These are phyloP conservation scores for Popillia japonica DNA, from an alignment of 1,140 invertebrate species.

Conservation along the genomic window DNA sequence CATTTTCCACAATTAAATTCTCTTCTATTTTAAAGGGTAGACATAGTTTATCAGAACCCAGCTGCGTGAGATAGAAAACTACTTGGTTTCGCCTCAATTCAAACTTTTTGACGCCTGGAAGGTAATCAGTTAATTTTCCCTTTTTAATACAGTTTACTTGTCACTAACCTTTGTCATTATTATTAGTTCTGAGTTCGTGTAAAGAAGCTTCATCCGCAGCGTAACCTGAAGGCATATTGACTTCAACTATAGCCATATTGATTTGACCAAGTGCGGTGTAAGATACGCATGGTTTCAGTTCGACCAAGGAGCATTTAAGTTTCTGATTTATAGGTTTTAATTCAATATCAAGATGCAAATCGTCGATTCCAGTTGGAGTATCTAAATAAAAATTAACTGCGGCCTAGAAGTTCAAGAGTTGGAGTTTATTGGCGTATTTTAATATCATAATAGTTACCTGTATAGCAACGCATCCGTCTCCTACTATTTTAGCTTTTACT, in stretches of 20 bases:
- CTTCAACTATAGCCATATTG: conserved; percentile 72
- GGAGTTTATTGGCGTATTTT: background rate
- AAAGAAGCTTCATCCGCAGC: conserved; percentile 64
- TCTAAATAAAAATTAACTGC: conserved; percentile 50
- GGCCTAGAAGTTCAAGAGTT: background rate
- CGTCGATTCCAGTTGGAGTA: conserved; percentile 49
- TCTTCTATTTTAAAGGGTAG: conserved; percentile 62
- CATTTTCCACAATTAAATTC: conserved; percentile 50
- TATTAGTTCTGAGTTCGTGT: conserved; percentile 57
- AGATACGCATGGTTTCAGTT: conserved; percentile 53
- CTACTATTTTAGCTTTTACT: conserved; percentile 63
- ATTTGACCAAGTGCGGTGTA: conserved; percentile 48
- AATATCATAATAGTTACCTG: conserved; percentile 59
- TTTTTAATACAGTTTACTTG: background rate
- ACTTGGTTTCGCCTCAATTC: conserved; percentile 63
- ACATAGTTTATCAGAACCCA: conserved; percentile 61
- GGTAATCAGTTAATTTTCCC: background rate
- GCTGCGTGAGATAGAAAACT: conserved; percentile 63
- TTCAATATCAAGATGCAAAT: conserved; percentile 53
- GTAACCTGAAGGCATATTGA: conserved; percentile 72
- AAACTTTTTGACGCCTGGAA: conserved; percentile 62
- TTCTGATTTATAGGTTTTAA: conserved; percentile 43
- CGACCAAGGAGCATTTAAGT: conserved; percentile 51
- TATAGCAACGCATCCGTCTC: conserved; percentile 69
- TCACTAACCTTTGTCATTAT: conserved; percentile 45